These are phyloP conservation scores for Eupithecia tripunctaria DNA, from an alignment of 2,888 invertebrate genomes.

Conservation along the genomic window DNA sequence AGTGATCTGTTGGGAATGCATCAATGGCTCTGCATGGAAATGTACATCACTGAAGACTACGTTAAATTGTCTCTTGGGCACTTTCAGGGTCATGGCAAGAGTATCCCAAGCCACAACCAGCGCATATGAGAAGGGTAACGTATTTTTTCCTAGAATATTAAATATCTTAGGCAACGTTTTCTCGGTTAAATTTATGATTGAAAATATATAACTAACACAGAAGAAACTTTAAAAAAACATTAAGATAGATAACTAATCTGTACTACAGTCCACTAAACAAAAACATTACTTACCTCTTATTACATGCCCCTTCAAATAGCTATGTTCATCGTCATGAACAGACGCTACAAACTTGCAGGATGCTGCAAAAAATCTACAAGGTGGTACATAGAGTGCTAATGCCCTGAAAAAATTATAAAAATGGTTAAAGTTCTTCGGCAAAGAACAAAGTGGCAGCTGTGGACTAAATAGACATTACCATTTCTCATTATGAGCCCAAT, in stretches of 20 bases:
- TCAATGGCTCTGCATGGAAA: slow-evolving; percentile 83
- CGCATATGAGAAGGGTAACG: slow-evolving; percentile 91
- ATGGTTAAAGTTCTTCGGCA: not conserved
- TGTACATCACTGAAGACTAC: slow-evolving; percentile 88
- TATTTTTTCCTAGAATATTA: slow-evolving; percentile 77
- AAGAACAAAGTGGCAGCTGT: not conserved
- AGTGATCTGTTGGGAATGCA: slow-evolving; percentile 76
- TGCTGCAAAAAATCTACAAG: slow-evolving; percentile 20
- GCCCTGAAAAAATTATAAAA: slow-evolving; percentile 11
- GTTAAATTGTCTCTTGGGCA: slow-evolving; percentile 84
- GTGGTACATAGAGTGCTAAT: slow-evolving; percentile 27
- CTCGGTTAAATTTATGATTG: too few species aligned
- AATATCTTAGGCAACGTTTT: not conserved
- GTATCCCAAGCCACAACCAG: slow-evolving; percentile 88
- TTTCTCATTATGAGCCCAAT: slow-evolving; percentile 91
- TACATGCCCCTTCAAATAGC: slow-evolving; percentile 88
- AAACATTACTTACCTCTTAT: slow-evolving; percentile 87
- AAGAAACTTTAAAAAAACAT: not conserved
- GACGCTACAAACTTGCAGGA: slow-evolving; percentile 26
- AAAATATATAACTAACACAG: not conserved
- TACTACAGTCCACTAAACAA: not conserved
- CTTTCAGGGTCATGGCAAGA: slow-evolving; percentile 82
- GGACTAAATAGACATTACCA: slow-evolving; percentile 71
- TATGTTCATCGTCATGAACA: slow-evolving; percentile 81
- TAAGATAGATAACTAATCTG: too few species aligned